phyloP scores from a whole-genome alignment of 2,888 invertebrate species.

The Drosophila helvetica region DNA sequence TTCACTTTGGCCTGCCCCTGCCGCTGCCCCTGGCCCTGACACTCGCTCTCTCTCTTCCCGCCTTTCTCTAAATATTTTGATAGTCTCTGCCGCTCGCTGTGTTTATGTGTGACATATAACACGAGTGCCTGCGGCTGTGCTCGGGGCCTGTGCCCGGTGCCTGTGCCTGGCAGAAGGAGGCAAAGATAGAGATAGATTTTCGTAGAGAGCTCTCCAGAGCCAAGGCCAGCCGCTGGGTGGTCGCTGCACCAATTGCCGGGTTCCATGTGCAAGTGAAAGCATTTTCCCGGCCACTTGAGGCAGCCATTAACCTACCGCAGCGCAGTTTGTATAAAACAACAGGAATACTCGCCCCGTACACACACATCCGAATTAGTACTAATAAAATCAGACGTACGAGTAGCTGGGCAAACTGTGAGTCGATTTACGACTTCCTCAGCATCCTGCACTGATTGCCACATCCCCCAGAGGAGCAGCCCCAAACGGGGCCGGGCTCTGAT shows the following conservation, averaged over 20 bases:
- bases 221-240: constrained; percentile 59
- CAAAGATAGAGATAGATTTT: background rate
- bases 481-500: constrained; percentile 19
- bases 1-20: constrained; percentile 57
- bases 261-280: constrained; percentile 64
- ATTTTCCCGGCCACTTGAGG: constrained; percentile 65
- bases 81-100: constrained; percentile 39
- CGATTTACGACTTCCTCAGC: constrained; percentile 76
- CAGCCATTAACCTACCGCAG: constrained; percentile 76
- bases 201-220: background rate
- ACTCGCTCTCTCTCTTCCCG: constrained; percentile 30
- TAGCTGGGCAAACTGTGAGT: constrained; percentile 57
- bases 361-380: constrained; percentile 66
- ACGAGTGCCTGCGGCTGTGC: constrained; percentile 53
- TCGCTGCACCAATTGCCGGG: constrained; percentile 30
- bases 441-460: constrained; percentile 59
- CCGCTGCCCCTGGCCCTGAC: constrained; percentile 46
- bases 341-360: constrained; percentile 24
- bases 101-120: constrained; percentile 71
- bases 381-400: constrained; percentile 48
- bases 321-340: constrained; percentile 72
- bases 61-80: constrained; percentile 58
- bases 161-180: constrained; percentile 23
- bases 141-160: background rate
- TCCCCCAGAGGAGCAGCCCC: constrained; percentile 33